A percentile compares a stretch with the other conserved stretches of the same genome.
Conservation (phyloP, 2,888 invertebrate genomes). For the Thymelicus sylvestris region DNA sequence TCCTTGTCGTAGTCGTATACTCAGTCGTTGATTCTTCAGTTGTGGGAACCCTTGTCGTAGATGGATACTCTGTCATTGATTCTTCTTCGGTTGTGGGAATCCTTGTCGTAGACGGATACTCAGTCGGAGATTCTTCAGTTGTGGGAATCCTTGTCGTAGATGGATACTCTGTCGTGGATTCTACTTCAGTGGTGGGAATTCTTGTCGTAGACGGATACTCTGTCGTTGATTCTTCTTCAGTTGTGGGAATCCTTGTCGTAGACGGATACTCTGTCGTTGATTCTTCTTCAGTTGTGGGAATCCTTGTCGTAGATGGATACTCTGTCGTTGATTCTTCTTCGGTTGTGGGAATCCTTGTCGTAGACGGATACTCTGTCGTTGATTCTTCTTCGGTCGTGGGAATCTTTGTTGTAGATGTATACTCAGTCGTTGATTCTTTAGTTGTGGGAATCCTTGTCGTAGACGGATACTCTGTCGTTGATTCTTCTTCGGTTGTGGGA, state of each 20-base stretch:
- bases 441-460: background rate
- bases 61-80: background rate
- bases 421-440: slow-evolving; percentile 11
- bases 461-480: background rate
- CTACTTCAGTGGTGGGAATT: background rate
- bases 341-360: too few relatives aligned
- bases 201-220: background rate
- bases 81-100: background rate
- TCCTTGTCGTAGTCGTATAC: too few relatives aligned
- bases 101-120: background rate
- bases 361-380: background rate
- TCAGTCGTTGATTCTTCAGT: background rate
- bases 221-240: too few relatives aligned
- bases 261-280: background rate
- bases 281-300: too few relatives aligned
- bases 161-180: background rate
- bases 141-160: background rate
- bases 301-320: background rate
- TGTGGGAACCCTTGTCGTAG: background rate
- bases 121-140: slow-evolving; percentile 1
- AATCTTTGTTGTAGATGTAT: background rate
- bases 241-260: slow-evolving; percentile 5
- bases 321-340: slow-evolving; percentile 18
- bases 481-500: background rate
- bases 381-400: too few relatives aligned